Conservation (phyloP, 2,888 invertebrate genomes). For the Allygus modestus region DNA sequence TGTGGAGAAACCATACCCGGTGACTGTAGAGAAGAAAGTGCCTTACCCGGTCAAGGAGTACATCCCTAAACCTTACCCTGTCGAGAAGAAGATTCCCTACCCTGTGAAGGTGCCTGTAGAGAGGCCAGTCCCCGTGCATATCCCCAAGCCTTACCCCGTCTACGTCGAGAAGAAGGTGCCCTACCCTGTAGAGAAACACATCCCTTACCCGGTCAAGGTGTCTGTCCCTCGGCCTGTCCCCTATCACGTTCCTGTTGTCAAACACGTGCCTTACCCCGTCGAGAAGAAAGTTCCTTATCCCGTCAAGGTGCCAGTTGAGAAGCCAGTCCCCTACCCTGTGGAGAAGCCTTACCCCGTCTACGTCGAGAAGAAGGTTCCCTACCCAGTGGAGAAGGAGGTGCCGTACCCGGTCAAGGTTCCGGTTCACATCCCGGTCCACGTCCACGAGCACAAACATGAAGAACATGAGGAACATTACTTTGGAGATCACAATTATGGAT, state of each 20-base stretch:
- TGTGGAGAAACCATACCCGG: slow-evolving; percentile 59
- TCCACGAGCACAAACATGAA: slow-evolving; percentile 72
- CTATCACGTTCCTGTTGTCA: slow-evolving; percentile 65
- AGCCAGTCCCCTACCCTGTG: slow-evolving; percentile 67
- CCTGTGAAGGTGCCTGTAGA: slow-evolving; percentile 82
- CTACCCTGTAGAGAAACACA: slow-evolving; percentile 74
- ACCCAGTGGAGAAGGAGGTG: slow-evolving; percentile 66
- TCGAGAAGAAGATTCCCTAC: slow-evolving; percentile 75
- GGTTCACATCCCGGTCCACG: slow-evolving; percentile 78
- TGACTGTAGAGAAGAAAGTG: slow-evolving; percentile 38
- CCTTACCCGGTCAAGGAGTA: slow-evolving; percentile 65
- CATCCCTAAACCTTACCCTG: slow-evolving; percentile 72
- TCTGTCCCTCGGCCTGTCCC: slow-evolving; percentile 64
- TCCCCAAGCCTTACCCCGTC: slow-evolving; percentile 87
- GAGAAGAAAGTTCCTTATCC: slow-evolving; percentile 59
- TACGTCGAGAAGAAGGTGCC: slow-evolving; percentile 86
- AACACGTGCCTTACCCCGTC: slow-evolving; percentile 65
- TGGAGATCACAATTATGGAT: neutral
- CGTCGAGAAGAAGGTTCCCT: slow-evolving; percentile 68
- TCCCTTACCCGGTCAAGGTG: slow-evolving; percentile 65
- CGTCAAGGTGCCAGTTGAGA: slow-evolving; percentile 66
- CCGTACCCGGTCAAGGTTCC: slow-evolving; percentile 61
- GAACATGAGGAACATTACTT: neutral
- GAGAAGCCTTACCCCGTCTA: slow-evolving; percentile 62
- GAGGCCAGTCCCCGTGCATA: slow-evolving; percentile 77